phyloP scores from a whole-genome alignment of 1,140 invertebrate species.

The Dryas iulia region DNA sequence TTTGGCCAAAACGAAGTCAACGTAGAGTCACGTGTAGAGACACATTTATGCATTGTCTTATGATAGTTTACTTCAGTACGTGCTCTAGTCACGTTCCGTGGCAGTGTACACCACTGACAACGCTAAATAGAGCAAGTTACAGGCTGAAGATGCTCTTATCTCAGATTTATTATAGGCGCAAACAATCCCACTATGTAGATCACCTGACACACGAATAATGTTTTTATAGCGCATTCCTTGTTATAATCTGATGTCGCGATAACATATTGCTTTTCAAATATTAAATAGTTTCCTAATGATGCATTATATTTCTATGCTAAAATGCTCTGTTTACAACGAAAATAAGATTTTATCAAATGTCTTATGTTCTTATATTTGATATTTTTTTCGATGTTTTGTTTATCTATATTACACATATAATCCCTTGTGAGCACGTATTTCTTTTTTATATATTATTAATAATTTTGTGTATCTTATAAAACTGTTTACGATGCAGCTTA shows the following conservation, averaged over 20 bases:
- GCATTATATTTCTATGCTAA: slow-evolving; percentile 33
- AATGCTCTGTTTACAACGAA: neutral
- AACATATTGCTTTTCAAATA: slow-evolving; percentile 48
- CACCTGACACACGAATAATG: slow-evolving; percentile 72
- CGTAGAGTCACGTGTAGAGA: slow-evolving; percentile 30
- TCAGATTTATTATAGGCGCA: slow-evolving; percentile 45
- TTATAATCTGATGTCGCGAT: slow-evolving; percentile 67
- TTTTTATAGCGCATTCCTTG: slow-evolving; percentile 68
- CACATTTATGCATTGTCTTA: slow-evolving; percentile 39
- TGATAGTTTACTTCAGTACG: slow-evolving; percentile 56
- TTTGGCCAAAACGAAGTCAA: slow-evolving; percentile 23
- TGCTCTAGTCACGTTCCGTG: slow-evolving; percentile 59
- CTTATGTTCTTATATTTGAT: neutral
- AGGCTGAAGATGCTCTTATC: slow-evolving; percentile 49
- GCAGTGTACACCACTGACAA: slow-evolving; percentile 24
- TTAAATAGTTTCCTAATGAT: slow-evolving; percentile 60
- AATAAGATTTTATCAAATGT: neutral
- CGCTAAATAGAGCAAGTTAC: slow-evolving; percentile 36
- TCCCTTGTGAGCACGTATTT: too few species aligned
- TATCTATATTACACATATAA: too few species aligned
- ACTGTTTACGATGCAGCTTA: too few species aligned
- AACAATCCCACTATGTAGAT: slow-evolving; percentile 62
- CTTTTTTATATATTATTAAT: too few species aligned
- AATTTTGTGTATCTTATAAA: too few species aligned
- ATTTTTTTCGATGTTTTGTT: too few species aligned